Evolutionary conservation across 2,113 vertebrate species (phyloP), one percentile per base, ranked within the genome.

Genomic region (Piprites chloris): DNA sequence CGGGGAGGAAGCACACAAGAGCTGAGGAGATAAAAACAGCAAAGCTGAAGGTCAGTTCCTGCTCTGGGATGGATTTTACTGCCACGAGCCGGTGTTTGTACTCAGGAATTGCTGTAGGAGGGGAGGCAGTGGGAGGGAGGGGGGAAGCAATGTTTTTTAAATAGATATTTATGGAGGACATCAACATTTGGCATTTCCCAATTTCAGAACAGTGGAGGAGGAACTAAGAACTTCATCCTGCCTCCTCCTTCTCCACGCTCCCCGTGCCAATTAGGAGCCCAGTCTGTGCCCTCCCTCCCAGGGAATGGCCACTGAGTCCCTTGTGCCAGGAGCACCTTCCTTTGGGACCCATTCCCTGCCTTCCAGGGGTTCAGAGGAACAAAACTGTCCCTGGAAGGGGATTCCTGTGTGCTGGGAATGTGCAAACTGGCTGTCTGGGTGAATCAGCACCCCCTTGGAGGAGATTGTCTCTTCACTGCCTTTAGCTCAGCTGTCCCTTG

Each of bases 161-260:
- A 86, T 80, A 92, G 93, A 20, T 96, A 68, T 95, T 93, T 95
- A 77, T 67, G 68, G 79, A 90, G 65, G 56, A 78, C 59, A 95
- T 71, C 93, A 93, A 71, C 95, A 74, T 72, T 96, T 96, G 93
- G 93, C 95, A 95, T 95, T 94, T 96, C 93, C 65, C 5, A 7
- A 86, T 93, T 96, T 84, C 95, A 86, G 82, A 93, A 93, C 65
- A 92, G 90, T 78, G 90, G 87, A 77, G 95, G 95, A 96, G 95
- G 95, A 95, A 81, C 82, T 47, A 84, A 89, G 91, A 96, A 44
- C 90, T 93, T 58, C 85, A 86, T 75, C 72, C 65, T 2, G 4
- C 72, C 75, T 59, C 89, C 90, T 94, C 63, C 42, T 90, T 83
- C 68, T 47, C 79, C 73, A 72, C 9, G 2, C 58, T 6, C 74